These are phyloP conservation scores for Esox niger DNA, from an alignment of 2,113 vertebrate species.

Conservation along the genomic window DNA sequence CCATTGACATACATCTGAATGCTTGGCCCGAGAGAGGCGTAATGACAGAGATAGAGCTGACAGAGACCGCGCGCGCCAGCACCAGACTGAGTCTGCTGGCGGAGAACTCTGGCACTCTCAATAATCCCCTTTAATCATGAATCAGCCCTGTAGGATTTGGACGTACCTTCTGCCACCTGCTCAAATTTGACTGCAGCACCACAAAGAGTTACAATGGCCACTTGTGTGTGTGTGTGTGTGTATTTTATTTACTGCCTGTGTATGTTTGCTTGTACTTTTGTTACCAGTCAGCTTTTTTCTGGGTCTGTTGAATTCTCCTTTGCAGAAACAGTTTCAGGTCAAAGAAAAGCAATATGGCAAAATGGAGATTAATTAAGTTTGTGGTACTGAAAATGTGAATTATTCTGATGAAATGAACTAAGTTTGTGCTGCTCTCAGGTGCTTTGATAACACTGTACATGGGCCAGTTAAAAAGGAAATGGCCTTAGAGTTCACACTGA, in stretches of 20 bases:
- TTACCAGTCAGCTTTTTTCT: too few species aligned
- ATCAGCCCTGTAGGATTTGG: constrained; percentile 71
- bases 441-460: neutral
- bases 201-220: constrained; percentile 30
- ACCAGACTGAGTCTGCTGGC: constrained; percentile 42
- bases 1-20: constrained; percentile 15
- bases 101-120: constrained; percentile 53
- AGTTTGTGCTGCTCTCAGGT: neutral
- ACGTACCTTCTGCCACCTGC: constrained; percentile 68
- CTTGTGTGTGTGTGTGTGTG: too few species aligned
- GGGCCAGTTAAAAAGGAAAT: neutral
- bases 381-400: neutral
- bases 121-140: constrained; percentile 77
- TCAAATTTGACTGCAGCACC: constrained; percentile 55
- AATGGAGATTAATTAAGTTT: too few species aligned
- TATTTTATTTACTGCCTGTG: neutral
- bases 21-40: constrained; percentile 9
- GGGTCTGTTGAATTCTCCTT: too few species aligned
- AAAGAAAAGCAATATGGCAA: too few species aligned
- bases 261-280: constrained; percentile 16
- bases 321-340: too few species aligned
- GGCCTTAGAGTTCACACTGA: neutral
- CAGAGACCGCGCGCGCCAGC: constrained; percentile 27
- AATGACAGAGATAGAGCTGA: constrained; percentile 29
- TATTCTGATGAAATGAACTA: neutral